Conservation (phyloP, 2,888 invertebrate genomes). For the Mechanitis messenoides region DNA sequence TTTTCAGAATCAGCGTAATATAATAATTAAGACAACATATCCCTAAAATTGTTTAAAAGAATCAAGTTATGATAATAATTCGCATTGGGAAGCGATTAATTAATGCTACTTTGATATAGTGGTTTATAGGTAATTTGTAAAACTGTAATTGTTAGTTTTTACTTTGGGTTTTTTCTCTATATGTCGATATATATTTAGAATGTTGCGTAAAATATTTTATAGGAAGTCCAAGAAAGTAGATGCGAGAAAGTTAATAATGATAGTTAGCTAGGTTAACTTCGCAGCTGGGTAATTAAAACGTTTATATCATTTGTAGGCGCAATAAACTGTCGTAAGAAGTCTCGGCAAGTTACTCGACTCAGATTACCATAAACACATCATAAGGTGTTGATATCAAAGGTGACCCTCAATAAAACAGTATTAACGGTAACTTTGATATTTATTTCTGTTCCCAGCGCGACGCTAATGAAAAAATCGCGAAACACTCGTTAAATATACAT, state of each 20-base stretch:
- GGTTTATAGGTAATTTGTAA: no score
- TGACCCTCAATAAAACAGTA: constrained; percentile 61
- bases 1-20: background rate
- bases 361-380: constrained; percentile 54
- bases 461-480: constrained; percentile 22
- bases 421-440: constrained; percentile 52
- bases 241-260: constrained; percentile 20
- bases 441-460: constrained; percentile 38
- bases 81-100: no score
- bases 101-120: no score
- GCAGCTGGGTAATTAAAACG: constrained; percentile 22
- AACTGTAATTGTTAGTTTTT: background rate
- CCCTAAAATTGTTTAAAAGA: no score
- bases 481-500: constrained; percentile 25
- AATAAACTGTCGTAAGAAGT: constrained; percentile 20
- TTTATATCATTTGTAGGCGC: constrained; percentile 24
- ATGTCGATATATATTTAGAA: background rate
- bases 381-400: constrained; percentile 57
- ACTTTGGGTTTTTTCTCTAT: no score
- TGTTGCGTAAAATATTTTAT: constrained; percentile 7
- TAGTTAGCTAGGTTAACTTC: constrained; percentile 15
- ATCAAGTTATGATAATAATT: no score
- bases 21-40: background rate
- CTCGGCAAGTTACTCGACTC: constrained; percentile 17
- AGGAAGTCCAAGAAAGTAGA: constrained; percentile 16